phyloP scores from a whole-genome alignment of 2,888 invertebrate species.

The Eurytoma californica region DNA sequence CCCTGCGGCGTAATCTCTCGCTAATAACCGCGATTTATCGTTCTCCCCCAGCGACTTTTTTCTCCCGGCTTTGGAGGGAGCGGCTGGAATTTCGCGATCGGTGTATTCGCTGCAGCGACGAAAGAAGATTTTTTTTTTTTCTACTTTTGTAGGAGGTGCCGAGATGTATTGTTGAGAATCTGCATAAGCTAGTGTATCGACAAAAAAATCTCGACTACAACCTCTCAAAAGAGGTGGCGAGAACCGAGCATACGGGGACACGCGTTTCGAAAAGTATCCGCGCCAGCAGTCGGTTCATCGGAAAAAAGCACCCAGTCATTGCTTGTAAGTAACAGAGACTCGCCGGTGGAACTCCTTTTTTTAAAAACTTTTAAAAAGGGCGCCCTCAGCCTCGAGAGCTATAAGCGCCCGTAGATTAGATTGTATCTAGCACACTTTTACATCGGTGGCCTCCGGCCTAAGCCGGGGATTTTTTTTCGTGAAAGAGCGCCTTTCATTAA shows the following conservation, averaged over 20 bases:
- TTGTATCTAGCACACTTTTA: slow-evolving; percentile 25
- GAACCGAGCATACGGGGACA: neutral
- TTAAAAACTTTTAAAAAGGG: neutral
- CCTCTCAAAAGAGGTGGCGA: neutral
- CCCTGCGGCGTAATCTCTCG: slow-evolving; percentile 68
- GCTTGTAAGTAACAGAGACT: neutral
- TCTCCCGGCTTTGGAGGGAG: neutral
- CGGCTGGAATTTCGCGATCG: slow-evolving; percentile 27
- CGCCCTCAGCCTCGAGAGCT: neutral
- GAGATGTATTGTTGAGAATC: neutral
- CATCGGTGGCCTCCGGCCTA: neutral
- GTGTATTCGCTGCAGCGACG: neutral
- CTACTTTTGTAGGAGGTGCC: neutral
- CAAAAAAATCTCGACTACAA: neutral
- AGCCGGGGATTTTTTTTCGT: slow-evolving; percentile 51
- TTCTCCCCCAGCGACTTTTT: slow-evolving; percentile 45
- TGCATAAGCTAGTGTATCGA: no score
- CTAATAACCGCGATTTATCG: slow-evolving; percentile 75
- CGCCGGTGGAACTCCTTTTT: neutral
- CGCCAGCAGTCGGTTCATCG: neutral
- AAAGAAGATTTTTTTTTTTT: neutral
- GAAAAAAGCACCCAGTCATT: neutral
- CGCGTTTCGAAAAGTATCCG: neutral
- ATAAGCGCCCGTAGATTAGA: slow-evolving; percentile 36
- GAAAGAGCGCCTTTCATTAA: slow-evolving; percentile 71